These are phyloP conservation scores for Phainopepla nitens DNA, from an alignment of 2,113 vertebrate species.

Conservation along the genomic window DNA sequence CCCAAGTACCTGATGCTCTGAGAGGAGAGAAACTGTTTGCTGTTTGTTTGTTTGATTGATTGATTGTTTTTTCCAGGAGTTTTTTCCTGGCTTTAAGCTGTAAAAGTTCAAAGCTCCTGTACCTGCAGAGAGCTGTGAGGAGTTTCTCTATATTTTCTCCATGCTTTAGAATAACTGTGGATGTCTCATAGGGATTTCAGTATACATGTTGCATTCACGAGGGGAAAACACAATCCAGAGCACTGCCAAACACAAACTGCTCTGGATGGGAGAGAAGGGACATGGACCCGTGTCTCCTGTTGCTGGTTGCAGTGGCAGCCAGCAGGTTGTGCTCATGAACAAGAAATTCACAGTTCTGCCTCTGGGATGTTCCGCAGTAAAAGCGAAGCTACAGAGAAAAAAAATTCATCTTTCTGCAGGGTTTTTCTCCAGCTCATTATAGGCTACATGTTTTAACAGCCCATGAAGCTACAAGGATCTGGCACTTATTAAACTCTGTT, in stretches of 20 bases:
- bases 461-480: neutral
- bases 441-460: neutral
- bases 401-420: neutral
- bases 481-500: neutral
- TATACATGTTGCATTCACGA: fast-evolving
- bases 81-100: neutral
- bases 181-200: neutral
- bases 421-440: neutral
- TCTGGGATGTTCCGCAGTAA: neutral
- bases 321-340: slow-evolving; percentile 55
- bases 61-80: neutral
- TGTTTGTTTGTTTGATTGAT: neutral
- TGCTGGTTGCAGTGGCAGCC: neutral
- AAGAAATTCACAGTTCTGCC: neutral
- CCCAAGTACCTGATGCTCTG: too few relatives aligned
- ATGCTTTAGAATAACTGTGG: neutral
- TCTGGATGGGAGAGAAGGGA: neutral
- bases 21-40: neutral
- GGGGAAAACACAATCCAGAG: neutral
- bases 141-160: neutral
- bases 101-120: neutral
- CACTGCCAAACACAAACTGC: neutral
- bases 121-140: neutral
- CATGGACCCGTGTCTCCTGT: fast-evolving
- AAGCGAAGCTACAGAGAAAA: neutral